Base-by-base conservation (phyloP, 2,888 invertebrate genomes). In the Malacosoma neustria region DNA sequence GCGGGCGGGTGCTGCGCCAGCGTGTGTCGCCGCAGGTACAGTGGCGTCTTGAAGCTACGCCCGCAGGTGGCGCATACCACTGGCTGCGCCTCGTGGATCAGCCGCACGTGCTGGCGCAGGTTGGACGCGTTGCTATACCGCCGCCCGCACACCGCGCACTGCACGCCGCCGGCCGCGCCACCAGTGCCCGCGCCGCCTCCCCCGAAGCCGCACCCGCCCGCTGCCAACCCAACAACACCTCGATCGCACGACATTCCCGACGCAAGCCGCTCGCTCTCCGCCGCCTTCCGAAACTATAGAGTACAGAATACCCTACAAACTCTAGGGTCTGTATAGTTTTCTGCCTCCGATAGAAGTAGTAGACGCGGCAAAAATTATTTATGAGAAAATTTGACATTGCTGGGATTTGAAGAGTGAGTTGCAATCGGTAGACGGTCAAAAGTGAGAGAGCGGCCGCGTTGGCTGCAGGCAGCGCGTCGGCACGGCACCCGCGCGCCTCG, bases 21-120 rank as follows among this genome's bases (percentile, higher is more conserved):
- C 73, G 91, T 90, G 86, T 92, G 91, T 68, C 91, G 90, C 69
- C 91, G 90, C 69, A 92, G 87, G 79, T 92, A 92, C 70, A 92
- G 91, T 77, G 90, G 90, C 60, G 92, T 92, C 88, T 92, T 91
- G 88, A 91, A 91, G 72, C 89, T 88, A 75, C 91, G 91, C 53
- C 90, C 90, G 84, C 92, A 91, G 46, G 89, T 87, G 65, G 86
- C 87, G 82, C 92, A 92, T 65, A 88, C 88, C 52, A 89, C 90
- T 82, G 91, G 91, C 70, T 89, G 87, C 60, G 90, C 90, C 73
- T 89, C 88, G 82, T 92, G 92, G 72, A 92, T 91, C 62, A 91
- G 91, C 60, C 90, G 90, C 74, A 91, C 89, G 85, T 92, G 91
- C 80, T 92, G 91, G 61, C 90, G 89, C 66, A 92, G 88, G 87